These are phyloP conservation scores for Borostomias antarcticus DNA, from an alignment of 2,797 vertebrate species.

Conservation along the genomic window DNA sequence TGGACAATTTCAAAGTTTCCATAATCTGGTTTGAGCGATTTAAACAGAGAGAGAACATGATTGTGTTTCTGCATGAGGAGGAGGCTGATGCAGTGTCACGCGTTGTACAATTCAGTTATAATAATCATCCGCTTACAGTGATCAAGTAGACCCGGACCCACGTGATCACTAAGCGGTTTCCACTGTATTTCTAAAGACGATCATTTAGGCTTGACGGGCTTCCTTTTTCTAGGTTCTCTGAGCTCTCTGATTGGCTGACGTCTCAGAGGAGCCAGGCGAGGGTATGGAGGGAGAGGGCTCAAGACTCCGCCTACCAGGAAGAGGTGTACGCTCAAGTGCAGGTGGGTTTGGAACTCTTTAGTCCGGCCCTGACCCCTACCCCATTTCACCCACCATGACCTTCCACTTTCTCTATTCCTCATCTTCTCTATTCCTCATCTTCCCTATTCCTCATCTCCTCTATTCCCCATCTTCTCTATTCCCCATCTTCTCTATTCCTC, in stretches of 20 bases:
- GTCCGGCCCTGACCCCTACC: background rate
- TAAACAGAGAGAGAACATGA: too few relatives aligned
- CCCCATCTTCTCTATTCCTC: background rate
- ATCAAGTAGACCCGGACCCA: too few relatives aligned
- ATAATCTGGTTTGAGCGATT: too few relatives aligned
- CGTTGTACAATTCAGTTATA: too few relatives aligned
- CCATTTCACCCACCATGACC: background rate
- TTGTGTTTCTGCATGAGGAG: too few relatives aligned
- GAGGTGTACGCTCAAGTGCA: conserved; percentile 72
- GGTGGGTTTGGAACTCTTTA: conserved; percentile 60
- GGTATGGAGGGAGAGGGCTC: conserved; percentile 71
- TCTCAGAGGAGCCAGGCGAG: conserved; percentile 78
- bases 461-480: background rate
- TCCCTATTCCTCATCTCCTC: background rate
- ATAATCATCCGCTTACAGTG: too few relatives aligned
- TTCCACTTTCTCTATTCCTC: too few relatives aligned
- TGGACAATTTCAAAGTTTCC: too few relatives aligned
- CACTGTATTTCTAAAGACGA: background rate
- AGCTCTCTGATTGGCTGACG: conserved; percentile 83
- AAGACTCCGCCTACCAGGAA: conserved; percentile 71
- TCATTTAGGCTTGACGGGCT: background rate
- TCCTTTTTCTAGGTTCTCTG: conserved; percentile 77
- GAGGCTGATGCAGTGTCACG: too few relatives aligned
- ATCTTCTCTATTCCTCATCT: background rate
- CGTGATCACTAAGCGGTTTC: too few relatives aligned